Evolutionary conservation across 53 echinoderm and acorn worm genomes (phyloP).

Genomic region (Patiria pectinifera): DNA sequence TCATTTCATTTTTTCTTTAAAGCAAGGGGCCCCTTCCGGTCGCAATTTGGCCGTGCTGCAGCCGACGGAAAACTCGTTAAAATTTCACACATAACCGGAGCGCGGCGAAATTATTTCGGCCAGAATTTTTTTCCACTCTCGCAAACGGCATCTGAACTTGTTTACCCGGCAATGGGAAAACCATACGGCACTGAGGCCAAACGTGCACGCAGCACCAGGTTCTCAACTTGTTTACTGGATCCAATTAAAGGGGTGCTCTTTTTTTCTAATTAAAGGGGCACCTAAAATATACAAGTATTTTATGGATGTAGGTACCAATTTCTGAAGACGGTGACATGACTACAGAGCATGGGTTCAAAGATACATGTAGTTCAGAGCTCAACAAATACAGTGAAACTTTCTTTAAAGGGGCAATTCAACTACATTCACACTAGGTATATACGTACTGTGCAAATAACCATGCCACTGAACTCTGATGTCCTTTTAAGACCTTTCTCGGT

Average conservation of each 20-base stretch:
- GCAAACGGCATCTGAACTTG: slow-evolving; percentile 52
- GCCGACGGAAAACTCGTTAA: slow-evolving; percentile 58
- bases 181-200: slow-evolving; percentile 6
- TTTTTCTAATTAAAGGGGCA: not conserved
- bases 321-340: too few species aligned
- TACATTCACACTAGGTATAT: too few species aligned
- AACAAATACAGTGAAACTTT: too few species aligned
- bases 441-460: too few species aligned
- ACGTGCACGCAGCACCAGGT: not conserved
- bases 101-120: slow-evolving; percentile 33
- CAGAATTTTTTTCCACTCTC: not conserved
- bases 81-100: slow-evolving; percentile 63
- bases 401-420: too few species aligned
- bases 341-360: too few species aligned
- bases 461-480: too few species aligned
- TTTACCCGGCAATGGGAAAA: slow-evolving; percentile 45
- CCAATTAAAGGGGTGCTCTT: not conserved
- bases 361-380: too few species aligned
- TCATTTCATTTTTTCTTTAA: not conserved
- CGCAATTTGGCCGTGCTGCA: not conserved
- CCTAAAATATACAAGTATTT: not conserved
- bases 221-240: slow-evolving; percentile 27
- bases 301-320: too few species aligned
- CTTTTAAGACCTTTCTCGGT: too few species aligned
- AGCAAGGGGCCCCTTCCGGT: slow-evolving; percentile 37